Evolutionary conservation across 2,888 invertebrate genomes (phyloP), one percentile per base, ranked within the genome.

Genomic region (Heteromurus nitidus): DNA sequence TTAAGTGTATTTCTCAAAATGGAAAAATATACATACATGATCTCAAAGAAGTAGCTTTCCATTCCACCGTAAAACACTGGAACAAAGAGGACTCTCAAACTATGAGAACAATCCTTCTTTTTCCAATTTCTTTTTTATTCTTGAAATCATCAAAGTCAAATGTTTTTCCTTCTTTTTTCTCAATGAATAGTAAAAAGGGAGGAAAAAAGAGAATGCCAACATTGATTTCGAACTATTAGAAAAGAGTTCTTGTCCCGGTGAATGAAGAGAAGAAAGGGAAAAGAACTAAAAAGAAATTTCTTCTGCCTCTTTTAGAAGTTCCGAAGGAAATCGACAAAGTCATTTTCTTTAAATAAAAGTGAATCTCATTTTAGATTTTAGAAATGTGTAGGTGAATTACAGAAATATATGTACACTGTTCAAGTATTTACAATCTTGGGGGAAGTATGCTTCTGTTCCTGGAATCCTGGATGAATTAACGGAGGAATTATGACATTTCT

Each of bases 381-480:
- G n/a, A n/a, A n/a, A n/a, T n/a, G n/a, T n/a, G n/a, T n/a, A n/a
- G n/a, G n/a, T n/a, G n/a, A n/a, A n/a, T n/a, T n/a, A n/a, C n/a
- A n/a, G n/a, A n/a, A n/a, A n/a, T n/a, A n/a, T n/a, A n/a, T n/a
- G n/a, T n/a, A n/a, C n/a, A n/a, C n/a, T n/a, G n/a, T n/a, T n/a
- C n/a, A n/a, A n/a, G n/a, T n/a, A n/a, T n/a, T n/a, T n/a, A n/a
- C n/a, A n/a, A n/a, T n/a, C n/a, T n/a, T n/a, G n/a, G n/a, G n/a
- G n/a, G n/a, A n/a, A n/a, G n/a, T n/a, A n/a, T n/a, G n/a, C n/a
- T n/a, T n/a, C n/a, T n/a, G n/a, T n/a, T n/a, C n/a, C n/a, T n/a
- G n/a, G n/a, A n/a, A n/a, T 36, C 7, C 36, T 36, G 36, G 47
- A 67, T 47, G 67, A 44, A 67, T 47, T 67, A 22, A 67, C 67